Base-by-base conservation (phyloP, 2,888 invertebrate genomes). In the Piscicola geometra region DNA sequence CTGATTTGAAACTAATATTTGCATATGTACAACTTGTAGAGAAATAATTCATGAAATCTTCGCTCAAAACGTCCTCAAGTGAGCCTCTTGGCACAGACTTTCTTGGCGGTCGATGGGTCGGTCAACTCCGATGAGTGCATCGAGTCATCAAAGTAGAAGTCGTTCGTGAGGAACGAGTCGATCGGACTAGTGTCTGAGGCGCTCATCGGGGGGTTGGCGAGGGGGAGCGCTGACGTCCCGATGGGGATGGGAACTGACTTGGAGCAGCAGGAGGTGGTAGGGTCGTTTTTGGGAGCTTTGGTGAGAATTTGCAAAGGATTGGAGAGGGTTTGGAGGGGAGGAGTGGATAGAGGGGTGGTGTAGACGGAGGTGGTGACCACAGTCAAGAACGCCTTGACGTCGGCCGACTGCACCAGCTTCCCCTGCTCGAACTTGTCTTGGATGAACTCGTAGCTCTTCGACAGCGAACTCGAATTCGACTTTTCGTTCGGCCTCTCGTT, bases 111-210 rank as follows among this genome's bases (percentile, higher is more conserved):
- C 25, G 84, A 82, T n/a, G 82, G 82, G 74, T 83, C 90, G 82
- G 90, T 91, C 86, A 91, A 89, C 12, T 60, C 21, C 85, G 92
- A 92, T 83, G 92, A 91, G 77, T 92, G 92, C 87, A 92, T 89
- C 79, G 92, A 92, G 86, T 93, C 93, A 84, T 93, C 93, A 86
- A 93, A 91, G 88, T 92, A 93, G 89, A 90, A 92, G 85, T 93
- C 92, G 71, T 92, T 91, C 83, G 89, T 90, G 82, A 90, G 89
- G 86, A 92, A 92, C 18, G 64, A 47, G 86, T 92, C 92, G 15
- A 56, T 3, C 3, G 60, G 60, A 56, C 60, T 56, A n/a, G 3
- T 5, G 60, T 56, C 25, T 15, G 21, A 25, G 5, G n/a, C 60
- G 21, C 15, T 41, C 9, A 41, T 9, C 5, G 15, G 41, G 15